A percentile compares a stretch with the other conserved stretches of the same genome.
phyloP scores from a whole-genome alignment of 35 echinoderm and acorn worm species.

The Ophiothrix spiculata region DNA sequence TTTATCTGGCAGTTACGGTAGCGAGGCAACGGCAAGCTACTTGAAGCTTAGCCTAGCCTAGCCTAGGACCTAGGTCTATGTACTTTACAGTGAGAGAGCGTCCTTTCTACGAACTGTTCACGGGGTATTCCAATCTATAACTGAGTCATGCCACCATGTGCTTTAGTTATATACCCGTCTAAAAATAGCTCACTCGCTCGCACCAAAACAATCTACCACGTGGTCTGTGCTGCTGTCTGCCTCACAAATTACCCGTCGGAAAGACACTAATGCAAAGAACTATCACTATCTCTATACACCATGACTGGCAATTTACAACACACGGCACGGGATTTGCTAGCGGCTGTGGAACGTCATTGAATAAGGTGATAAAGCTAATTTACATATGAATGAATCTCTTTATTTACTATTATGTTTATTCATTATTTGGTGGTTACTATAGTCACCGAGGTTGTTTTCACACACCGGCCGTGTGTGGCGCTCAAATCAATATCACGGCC shows the following conservation, averaged over 20 bases:
- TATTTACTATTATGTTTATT: background rate
- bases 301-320: background rate
- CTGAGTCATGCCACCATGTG: background rate
- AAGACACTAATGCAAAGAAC: background rate
- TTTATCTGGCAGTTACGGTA: no score
- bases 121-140: background rate
- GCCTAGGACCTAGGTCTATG: no score
- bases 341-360: constrained; percentile 7
- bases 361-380: background rate
- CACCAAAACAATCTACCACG: constrained; percentile 36
- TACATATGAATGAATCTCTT: constrained; percentile 1
- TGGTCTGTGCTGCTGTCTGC: background rate
- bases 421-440: background rate
- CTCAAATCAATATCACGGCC: background rate
- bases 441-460: background rate
- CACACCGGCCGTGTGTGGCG: background rate
- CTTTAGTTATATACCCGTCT: constrained; percentile 23
- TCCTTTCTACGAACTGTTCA: no score
- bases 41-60: no score
- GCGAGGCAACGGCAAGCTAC: no score
- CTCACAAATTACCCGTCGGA: background rate
- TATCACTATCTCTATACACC: background rate
- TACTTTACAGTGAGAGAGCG: no score
- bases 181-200: constrained; percentile 31
- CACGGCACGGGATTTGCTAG: constrained; percentile 26